Base-by-base conservation (phyloP, 1,140 invertebrate genomes). In the Bombus affinis region DNA sequence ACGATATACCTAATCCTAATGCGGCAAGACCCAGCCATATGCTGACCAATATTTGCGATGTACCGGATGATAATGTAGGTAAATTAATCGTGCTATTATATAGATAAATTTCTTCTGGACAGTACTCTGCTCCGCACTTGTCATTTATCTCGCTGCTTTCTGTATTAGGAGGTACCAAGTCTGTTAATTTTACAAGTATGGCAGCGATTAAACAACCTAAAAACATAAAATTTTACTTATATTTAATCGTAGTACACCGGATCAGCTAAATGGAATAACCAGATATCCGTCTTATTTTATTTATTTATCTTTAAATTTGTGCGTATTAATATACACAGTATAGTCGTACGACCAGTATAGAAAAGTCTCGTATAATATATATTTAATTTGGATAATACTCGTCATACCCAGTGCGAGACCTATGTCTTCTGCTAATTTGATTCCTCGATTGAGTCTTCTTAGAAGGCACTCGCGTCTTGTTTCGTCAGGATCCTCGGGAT, bases 1-100 rank as follows among this genome's bases (percentile, higher is more conserved):
- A 93, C 0, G 96, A 96, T 10, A 97, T 92, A 8, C 95, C 89
- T 79, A 96, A 92, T 4, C 96, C 96, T 22, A 96, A 92, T 0
- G 96, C 91, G 3, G 95, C 95, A 47, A 96, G 92, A 2, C 95
- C 95, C 0, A 96, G 94, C 94, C 96, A 97, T 37, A 95, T 95
- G 85, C 91, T 96, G 68, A 94, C 95, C 88, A 95, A 87, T 42
- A 96, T 94, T 80, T 85, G 95, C 74, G 94, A 94, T 83, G 92
- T 96, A 74, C 83, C 95, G 78, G 87, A 92, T 73, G 95, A 91
- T 44, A 96, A 90, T 82, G 92, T 94, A 86, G 91, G 88, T 28
- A 94, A 90, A 35, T 95, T 92, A 9, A 95, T 92, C 28, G 91
- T 92, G 77, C 92, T 89, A 86, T 94, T 93, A 70, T 92, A 91